These are phyloP conservation scores for Naso thynnoides DNA, from an alignment of 2,797 vertebrate genomes.

Conservation along the genomic window DNA sequence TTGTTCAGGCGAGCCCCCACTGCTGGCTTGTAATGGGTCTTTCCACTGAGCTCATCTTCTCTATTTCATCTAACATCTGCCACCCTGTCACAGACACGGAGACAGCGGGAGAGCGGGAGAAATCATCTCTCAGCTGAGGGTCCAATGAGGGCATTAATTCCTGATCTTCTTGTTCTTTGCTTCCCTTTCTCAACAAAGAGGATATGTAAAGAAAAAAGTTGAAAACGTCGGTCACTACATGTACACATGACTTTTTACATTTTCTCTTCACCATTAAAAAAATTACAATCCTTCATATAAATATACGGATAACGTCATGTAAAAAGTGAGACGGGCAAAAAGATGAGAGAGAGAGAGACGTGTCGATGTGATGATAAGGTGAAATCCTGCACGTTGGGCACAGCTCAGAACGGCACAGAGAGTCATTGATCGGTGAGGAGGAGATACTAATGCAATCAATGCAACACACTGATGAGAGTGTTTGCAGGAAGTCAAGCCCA, in stretches of 20 bases:
- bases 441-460: slow-evolving; percentile 87
- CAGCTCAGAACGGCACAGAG: slow-evolving; percentile 76
- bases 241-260: background rate
- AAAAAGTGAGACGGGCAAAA: background rate
- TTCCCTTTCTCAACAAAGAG: slow-evolving; percentile 10
- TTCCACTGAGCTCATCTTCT: slow-evolving; percentile 71
- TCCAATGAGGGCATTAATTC: slow-evolving; percentile 25
- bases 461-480: slow-evolving; percentile 69
- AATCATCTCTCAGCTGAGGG: slow-evolving; percentile 24
- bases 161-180: slow-evolving; percentile 6
- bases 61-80: slow-evolving; percentile 74
- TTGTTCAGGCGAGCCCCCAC: slow-evolving; percentile 64
- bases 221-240: background rate
- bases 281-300: background rate
- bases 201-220: background rate
- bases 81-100: slow-evolving; percentile 55
- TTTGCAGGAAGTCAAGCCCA: slow-evolving; percentile 75
- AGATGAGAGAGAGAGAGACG: background rate
- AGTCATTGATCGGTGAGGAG: slow-evolving; percentile 82
- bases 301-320: background rate
- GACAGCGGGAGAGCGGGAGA: slow-evolving; percentile 27
- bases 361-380: slow-evolving; percentile 21
- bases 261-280: background rate
- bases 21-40: slow-evolving; percentile 66
- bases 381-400: slow-evolving; percentile 76